These are phyloP conservation scores for Apis florea DNA, from an alignment of 1,140 invertebrate genomes.

Conservation along the genomic window DNA sequence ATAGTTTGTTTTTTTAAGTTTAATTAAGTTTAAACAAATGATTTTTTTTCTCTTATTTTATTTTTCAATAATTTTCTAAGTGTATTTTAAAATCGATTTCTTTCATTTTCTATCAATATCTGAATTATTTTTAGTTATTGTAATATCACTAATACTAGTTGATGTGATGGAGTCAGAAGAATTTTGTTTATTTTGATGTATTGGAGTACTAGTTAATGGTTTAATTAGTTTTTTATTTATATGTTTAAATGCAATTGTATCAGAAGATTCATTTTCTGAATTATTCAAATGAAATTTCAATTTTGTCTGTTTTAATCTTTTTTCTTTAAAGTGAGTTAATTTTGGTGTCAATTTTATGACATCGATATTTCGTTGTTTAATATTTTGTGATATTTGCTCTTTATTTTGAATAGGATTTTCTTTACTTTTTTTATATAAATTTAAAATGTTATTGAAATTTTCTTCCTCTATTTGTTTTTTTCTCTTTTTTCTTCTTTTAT, in stretches of 20 bases:
- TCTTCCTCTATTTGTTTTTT: slow-evolving; percentile 6
- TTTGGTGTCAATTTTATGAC: neutral
- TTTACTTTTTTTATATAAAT: neutral
- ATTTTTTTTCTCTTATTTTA: neutral
- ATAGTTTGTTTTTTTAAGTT: neutral
- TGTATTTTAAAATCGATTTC: neutral
- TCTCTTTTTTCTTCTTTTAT: neutral
- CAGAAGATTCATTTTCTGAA: neutral
- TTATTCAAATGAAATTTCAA: slow-evolving; percentile 15
- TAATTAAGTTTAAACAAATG: neutral
- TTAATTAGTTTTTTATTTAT: neutral
- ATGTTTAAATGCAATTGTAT: neutral
- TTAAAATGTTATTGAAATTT: neutral
- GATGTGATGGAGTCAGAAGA: neutral
- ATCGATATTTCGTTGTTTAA: neutral
- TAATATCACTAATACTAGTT: slow-evolving; percentile 26
- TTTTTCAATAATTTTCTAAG: neutral
- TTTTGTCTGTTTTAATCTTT: slow-evolving; percentile 45
- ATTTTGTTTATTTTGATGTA: neutral
- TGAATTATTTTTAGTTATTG: neutral
- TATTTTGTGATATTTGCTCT: neutral
- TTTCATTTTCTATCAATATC: neutral
- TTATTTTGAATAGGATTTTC: neutral
- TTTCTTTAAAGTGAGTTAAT: neutral
- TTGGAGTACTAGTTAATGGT: slow-evolving; percentile 51